Evolutionary conservation across 2,888 invertebrate genomes (phyloP), one percentile per base, ranked within the genome.

Genomic region (Caenorhabditis imperialis): DNA sequence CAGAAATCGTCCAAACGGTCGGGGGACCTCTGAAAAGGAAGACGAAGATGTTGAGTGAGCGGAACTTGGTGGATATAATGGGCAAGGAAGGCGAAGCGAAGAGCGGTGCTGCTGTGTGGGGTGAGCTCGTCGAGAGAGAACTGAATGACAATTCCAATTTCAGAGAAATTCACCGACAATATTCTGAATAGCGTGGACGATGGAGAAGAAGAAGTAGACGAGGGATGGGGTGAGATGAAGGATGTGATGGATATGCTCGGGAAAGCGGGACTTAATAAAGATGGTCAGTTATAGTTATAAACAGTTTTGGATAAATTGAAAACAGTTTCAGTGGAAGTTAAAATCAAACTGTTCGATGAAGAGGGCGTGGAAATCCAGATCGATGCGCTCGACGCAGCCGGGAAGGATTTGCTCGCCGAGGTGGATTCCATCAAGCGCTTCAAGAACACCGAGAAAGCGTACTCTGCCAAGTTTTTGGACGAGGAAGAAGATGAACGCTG

Each of bases 341-440:
- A 55, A 50, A 50, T 65, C 23, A 65, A 65, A 35, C 16, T 65
- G 42, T 50, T 57, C 37, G 63, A 65, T 16, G 47, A n/a, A 4
- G 33, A 65, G 12, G 55, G 65, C 23, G 42, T 42, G 14, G 65
- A 65, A 18, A 14, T 65, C 1, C 10, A 18, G 30, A 23, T 18
- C 16, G 16, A 30, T 1, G 63, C 40, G 1, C 16, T 48, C 1
- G 63, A 40, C n/a, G 38, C 30, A n/a, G n/a, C 42, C 2, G 22
- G 55, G 8, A 55, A 22, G 23, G 45, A 45, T 35, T 8, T 65
- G n/a, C 16, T 65, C 12, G 63, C 47, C 8, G 40, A 27, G 14
- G 40, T 22, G 8, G 63, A 55, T 2, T 18, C 54, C 4, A 20
- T 23, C 7, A 42, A 38, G 12, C 25, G 30, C 8, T 48, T 65